Percentiles rank a stretch among this genome's conserved stretches.
phyloP scores from a whole-genome alignment of 2,797 vertebrate species.

The Centroberyx gerrardi region DNA sequence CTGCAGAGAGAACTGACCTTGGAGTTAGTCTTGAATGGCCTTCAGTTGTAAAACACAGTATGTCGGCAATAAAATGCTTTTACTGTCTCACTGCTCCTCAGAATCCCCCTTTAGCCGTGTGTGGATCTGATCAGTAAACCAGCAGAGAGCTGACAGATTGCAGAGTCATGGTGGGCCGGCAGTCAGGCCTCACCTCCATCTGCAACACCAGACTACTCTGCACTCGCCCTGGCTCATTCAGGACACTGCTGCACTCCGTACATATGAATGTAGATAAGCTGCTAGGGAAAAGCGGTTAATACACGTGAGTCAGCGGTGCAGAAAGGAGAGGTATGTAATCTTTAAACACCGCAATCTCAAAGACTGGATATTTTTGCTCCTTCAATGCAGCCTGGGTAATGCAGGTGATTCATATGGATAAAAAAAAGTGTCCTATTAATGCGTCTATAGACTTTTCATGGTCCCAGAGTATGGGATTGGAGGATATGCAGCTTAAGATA shows the following conservation, averaged over 20 bases:
- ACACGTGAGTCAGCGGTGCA: conserved; percentile 54
- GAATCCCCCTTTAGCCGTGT: conserved; percentile 42
- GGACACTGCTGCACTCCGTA: conserved; percentile 44
- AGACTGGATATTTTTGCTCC: conserved; percentile 20
- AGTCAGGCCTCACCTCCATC: conserved; percentile 56
- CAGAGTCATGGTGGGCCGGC: conserved; percentile 68
- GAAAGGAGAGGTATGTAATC: conserved; percentile 40
- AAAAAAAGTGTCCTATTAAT: conserved; percentile 55
- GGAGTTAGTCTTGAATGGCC: conserved; percentile 29
- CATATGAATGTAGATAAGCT: conserved; percentile 56
- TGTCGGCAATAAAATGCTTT: conserved; percentile 28
- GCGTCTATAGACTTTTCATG: conserved; percentile 36
- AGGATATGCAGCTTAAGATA: conserved; percentile 73
- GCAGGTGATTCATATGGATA: conserved; percentile 56
- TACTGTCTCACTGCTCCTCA: conserved; percentile 13
- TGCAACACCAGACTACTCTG: conserved; percentile 58
- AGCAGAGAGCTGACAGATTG: conserved; percentile 51
- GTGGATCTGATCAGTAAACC: conserved; percentile 47
- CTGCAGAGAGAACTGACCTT: conserved; percentile 33
- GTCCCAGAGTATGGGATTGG: conserved; percentile 45
- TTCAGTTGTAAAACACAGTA: conserved; percentile 22
- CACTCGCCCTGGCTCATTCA: conserved; percentile 30
- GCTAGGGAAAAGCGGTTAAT: conserved; percentile 34
- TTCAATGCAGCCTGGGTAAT: conserved; percentile 42
- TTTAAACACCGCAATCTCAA: conserved; percentile 19